Evolutionary conservation across 2,888 invertebrate genomes (phyloP), one percentile per base, ranked within the genome.

Genomic region (Sarcophaga caerulescens): DNA sequence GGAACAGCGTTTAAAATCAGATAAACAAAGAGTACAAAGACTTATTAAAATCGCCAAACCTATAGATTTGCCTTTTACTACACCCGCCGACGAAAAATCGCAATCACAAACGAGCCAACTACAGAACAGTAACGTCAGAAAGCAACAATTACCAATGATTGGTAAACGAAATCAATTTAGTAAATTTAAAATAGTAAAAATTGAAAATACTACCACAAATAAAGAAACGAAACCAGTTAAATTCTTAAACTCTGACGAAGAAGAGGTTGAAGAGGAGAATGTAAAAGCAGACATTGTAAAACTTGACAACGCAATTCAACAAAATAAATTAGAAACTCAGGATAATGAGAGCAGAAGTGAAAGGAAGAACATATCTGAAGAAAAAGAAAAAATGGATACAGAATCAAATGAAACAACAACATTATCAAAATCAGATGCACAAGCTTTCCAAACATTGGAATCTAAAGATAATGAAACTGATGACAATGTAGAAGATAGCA

Each of bases 21-120:
- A 98, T 89, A 95, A 97, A 84, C 92, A 94, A 0, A 95, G 95
- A 89, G 92, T 97, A 0, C 94, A 96, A 60, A 95, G 95, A 25
- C 93, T 98, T 35, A 95, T 97, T 0, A 96, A 97, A 88, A 93
- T 98, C 62, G 96, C 96, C 0, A 95, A 95, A 85, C 97, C 97
- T 0, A 94, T 96, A 0, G 89, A 89, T 8, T 92, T 94, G 89
- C 92, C 95, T 68, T 96, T 95, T 21, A 92, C 94, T 2, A 91
- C 95, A 89, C 93, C 35, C 91, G 89, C 66, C 88, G 89, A 35
- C 89, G 91, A 44, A 84, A 85, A 57, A 70, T 77, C 47, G 4
- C 77, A 88, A 70, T 77, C 47, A 5, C 77, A 88, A 70, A 79
- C 19, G 3, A 47, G 3, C 23, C 25, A 71, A 60, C 6, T 19